A percentile compares a stretch with the other conserved stretches of the same genome.
These are phyloP conservation scores for sheep (Ovis aries) DNA, from an alignment of 2,113 vertebrate genomes.

Conservation along the genomic window ARS-UI_Ramb_v3.0 NC_056056.1:220868001-220868500, in stretches of 20 bases:
- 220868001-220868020: not conserved
- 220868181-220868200: not conserved
- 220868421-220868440: not conserved
- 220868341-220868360: not conserved
- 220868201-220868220: not conserved
- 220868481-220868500: not conserved
- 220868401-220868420: accelerated
- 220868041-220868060: not conserved
- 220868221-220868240: not conserved
- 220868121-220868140: not conserved
- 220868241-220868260: accelerated
- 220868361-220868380: accelerated
- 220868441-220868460: accelerated
- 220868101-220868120: not conserved
- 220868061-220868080: not conserved
- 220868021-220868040: too few relatives aligned
- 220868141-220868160: too few relatives aligned
- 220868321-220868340: not conserved
- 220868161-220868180: not conserved
- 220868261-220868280: accelerated
- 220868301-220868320: accelerated
- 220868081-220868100: not conserved
- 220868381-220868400: accelerated
- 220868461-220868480: not conserved
- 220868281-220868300: not conserved